phyloP scores from a whole-genome alignment of 2,797 vertebrate species.

The Rhabdophis nuchalis region DNA sequence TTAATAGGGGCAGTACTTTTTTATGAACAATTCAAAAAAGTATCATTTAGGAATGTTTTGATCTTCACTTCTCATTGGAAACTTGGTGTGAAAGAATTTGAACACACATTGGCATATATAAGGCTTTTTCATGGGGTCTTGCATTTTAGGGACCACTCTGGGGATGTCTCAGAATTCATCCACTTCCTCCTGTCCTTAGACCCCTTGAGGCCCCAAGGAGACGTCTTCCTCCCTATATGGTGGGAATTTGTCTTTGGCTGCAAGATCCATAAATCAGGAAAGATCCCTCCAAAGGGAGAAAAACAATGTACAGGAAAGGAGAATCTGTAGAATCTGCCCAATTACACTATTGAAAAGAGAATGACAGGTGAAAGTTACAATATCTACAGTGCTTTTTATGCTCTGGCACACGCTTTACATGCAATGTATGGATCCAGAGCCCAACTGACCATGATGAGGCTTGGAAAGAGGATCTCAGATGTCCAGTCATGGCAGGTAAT shows the following conservation, averaged over 20 bases:
- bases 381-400: not conserved
- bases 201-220: not conserved
- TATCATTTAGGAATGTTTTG: not conserved
- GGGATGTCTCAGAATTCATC: not conserved
- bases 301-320: not conserved
- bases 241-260: not conserved
- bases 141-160: not conserved
- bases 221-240: not conserved
- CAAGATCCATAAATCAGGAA: too few species aligned
- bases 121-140: too few species aligned
- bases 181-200: not conserved
- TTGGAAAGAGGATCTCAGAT: not conserved
- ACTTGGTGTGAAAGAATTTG: rapidly evolving
- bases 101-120: rapidly evolving
- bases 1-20: rapidly evolving
- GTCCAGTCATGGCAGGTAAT: not conserved
- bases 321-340: not conserved
- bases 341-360: too few species aligned
- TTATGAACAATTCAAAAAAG: not conserved
- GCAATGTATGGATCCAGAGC: not conserved
- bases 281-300: not conserved
- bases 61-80: too few species aligned
- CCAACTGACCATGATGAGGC: not conserved
- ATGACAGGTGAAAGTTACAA: not conserved
- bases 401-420: not conserved